A percentile compares a stretch with the other conserved stretches of the same genome.
These are phyloP conservation scores for Itoplectis maculator DNA, from an alignment of 2,888 invertebrate genomes.

Conservation along the genomic window DNA sequence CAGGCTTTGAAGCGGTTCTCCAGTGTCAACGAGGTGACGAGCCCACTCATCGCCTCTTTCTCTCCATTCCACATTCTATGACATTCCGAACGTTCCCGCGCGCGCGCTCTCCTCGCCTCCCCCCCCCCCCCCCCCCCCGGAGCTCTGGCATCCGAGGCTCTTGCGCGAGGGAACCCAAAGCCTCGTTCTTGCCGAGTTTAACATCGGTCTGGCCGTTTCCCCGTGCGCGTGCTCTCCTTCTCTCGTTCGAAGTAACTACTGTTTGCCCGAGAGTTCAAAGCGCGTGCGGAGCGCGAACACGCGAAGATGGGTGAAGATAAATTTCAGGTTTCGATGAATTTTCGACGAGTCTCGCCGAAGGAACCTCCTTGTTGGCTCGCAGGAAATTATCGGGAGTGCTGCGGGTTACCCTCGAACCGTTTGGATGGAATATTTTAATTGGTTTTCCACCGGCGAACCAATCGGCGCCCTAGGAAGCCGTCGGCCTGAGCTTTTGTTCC, in stretches of 20 bases:
- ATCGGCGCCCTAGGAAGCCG: background rate
- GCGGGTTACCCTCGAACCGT: background rate
- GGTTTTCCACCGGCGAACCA: background rate
- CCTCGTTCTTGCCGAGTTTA: background rate
- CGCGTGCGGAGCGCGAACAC: background rate
- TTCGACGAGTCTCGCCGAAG: background rate
- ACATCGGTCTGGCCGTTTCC: background rate
- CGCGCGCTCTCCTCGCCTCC: too few relatives aligned
- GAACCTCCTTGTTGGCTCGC: slow-evolving; percentile 19
- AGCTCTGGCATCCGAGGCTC: background rate
- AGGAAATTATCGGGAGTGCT: slow-evolving; percentile 18
- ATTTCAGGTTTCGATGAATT: slow-evolving; percentile 38
- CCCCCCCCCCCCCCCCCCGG: background rate
- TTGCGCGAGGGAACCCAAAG: background rate
- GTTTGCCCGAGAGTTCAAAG: slow-evolving; percentile 45
- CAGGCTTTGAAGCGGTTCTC: slow-evolving; percentile 5
- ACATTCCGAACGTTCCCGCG: background rate
- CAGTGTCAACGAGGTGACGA: slow-evolving; percentile 26
- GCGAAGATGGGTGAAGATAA: slow-evolving; percentile 14
- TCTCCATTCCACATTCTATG: slow-evolving; percentile 8
- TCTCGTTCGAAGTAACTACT: slow-evolving; percentile 24
- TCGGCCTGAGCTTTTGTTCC: slow-evolving; percentile 29
- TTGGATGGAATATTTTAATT: slow-evolving; percentile 18
- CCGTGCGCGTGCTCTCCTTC: slow-evolving; percentile 9
- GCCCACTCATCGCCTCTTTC: slow-evolving; percentile 18